Percentiles rank a stretch among this genome's conserved stretches.
Evolutionary conservation across 1,140 invertebrate genomes (phyloP).

Genomic region (Acromyrmex echinatior): DNA sequence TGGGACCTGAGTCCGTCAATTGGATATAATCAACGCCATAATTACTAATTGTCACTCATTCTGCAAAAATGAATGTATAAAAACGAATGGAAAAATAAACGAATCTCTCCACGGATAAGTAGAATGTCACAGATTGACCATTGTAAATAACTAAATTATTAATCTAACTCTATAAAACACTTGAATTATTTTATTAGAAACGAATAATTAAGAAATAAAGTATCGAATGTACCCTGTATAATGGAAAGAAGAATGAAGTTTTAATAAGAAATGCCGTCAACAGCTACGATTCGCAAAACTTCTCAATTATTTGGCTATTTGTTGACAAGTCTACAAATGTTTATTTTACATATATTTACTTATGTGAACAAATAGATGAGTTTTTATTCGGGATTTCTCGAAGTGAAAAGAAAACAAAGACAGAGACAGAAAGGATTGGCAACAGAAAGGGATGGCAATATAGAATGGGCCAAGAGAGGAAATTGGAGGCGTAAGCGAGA

Average conservation of each 20-base stretch:
- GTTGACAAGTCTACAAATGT: conserved; percentile 86
- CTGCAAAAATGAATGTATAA: conserved; percentile 15
- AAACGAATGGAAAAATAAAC: conserved; percentile 12
- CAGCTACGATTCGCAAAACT: conserved; percentile 82
- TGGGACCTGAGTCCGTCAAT: conserved; percentile 21
- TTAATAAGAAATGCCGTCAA: conserved; percentile 55
- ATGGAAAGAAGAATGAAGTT: conserved; percentile 37
- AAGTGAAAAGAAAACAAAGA: not conserved
- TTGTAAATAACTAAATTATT: not conserved
- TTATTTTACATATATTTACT: conserved; percentile 73
- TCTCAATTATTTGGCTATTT: conserved; percentile 86
- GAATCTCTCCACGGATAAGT: not conserved
- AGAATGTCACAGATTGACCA: not conserved
- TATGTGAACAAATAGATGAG: conserved; percentile 39
- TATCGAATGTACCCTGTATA: conserved; percentile 1
- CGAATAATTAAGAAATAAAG: conserved; percentile 29
- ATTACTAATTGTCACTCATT: conserved; percentile 48
- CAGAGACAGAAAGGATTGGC: not conserved
- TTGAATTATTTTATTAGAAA: conserved; percentile 4
- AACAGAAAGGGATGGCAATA: not conserved
- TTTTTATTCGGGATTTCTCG: conserved; percentile 39
- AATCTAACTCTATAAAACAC: not conserved
- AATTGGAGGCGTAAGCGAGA: conserved; percentile 5
- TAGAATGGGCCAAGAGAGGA: not conserved
- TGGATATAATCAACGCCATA: conserved; percentile 47